Percentiles rank a stretch among this genome's conserved stretches.
Evolutionary conservation across 2,797 vertebrate species (phyloP).

Genomic region (Sebastes trivittatus): DNA sequence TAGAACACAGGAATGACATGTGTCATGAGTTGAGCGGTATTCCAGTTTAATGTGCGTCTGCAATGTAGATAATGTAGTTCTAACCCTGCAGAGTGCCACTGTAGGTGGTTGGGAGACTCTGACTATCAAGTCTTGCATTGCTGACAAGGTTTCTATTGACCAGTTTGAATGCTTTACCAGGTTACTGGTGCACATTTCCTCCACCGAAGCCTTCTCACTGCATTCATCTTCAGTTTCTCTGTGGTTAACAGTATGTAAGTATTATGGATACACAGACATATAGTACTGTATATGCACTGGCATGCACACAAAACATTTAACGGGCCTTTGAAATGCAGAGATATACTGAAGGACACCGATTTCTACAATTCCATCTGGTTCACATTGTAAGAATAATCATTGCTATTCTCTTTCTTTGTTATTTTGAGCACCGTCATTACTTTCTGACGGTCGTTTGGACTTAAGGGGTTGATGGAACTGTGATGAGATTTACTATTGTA

Average conservation of each 20-base stretch:
- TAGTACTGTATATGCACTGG: background rate
- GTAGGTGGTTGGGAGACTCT: constrained; percentile 2
- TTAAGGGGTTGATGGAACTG: constrained; percentile 33
- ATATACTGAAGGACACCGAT: constrained; percentile 37
- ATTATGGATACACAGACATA: background rate
- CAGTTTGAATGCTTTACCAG: constrained; percentile 64
- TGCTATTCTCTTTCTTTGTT: constrained; percentile 11
- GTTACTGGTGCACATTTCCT: constrained; percentile 22
- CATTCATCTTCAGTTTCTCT: constrained; percentile 12
- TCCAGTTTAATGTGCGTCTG: constrained; percentile 25
- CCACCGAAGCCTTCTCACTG: constrained; percentile 2
- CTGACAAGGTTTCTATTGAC: constrained; percentile 47
- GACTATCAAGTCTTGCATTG: constrained; percentile 27
- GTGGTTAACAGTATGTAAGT: background rate
- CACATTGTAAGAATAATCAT: constrained; percentile 38
- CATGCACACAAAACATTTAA: constrained; percentile 16
- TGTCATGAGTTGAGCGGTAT: constrained; percentile 13
- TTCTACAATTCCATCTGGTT: constrained; percentile 50
- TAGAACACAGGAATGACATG: background rate
- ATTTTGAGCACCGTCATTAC: constrained; percentile 37
- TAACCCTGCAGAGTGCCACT: constrained; percentile 6
- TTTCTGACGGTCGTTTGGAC: constrained; percentile 46
- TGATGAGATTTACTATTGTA: constrained; percentile 10
- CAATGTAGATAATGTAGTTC: constrained; percentile 22
- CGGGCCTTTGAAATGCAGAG: constrained; percentile 16